Percentiles rank a stretch among this genome's conserved stretches.
phyloP scores from a whole-genome alignment of 2,113 vertebrate genomes.

The Erythrolamprus reginae region DNA sequence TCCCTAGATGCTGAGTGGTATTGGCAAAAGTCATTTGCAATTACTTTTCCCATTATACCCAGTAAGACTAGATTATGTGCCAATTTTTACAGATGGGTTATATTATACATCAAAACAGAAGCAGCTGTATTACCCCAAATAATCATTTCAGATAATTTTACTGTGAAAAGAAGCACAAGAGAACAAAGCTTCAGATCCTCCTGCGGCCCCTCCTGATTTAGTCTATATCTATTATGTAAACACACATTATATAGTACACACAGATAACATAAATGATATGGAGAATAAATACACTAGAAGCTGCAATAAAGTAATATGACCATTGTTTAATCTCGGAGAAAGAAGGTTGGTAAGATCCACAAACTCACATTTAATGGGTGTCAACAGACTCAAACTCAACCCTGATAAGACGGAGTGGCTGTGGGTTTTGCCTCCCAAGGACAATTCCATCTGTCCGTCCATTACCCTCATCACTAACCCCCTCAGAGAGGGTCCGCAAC shows the following conservation, averaged over 20 bases:
- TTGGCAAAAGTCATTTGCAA: slow-evolving; percentile 26
- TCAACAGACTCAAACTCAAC: too few species aligned
- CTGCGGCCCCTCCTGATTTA: neutral
- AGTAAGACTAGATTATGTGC: slow-evolving; percentile 1
- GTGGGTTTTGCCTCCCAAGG: too few species aligned
- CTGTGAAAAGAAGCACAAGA: slow-evolving; percentile 7
- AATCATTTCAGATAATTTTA: slow-evolving; percentile 24
- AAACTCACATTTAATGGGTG: neutral
- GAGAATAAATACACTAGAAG: neutral
- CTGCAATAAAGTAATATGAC: neutral
- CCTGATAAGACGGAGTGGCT: too few species aligned
- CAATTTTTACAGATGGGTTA: slow-evolving; percentile 4
- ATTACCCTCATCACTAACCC: too few species aligned
- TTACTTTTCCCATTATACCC: slow-evolving; percentile 12
- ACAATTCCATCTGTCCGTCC: too few species aligned
- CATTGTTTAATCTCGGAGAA: neutral
- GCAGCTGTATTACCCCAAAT: slow-evolving; percentile 13
- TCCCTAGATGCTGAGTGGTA: neutral
- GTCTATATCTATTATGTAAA: neutral
- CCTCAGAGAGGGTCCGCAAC: too few species aligned
- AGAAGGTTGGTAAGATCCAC: neutral
- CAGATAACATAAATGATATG: neutral
- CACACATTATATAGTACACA: neutral
- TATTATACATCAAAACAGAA: slow-evolving; percentile 3
- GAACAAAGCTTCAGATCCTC: neutral